Base-by-base conservation (phyloP, 2,888 invertebrate genomes). In the Argyresthia goedartella region DNA sequence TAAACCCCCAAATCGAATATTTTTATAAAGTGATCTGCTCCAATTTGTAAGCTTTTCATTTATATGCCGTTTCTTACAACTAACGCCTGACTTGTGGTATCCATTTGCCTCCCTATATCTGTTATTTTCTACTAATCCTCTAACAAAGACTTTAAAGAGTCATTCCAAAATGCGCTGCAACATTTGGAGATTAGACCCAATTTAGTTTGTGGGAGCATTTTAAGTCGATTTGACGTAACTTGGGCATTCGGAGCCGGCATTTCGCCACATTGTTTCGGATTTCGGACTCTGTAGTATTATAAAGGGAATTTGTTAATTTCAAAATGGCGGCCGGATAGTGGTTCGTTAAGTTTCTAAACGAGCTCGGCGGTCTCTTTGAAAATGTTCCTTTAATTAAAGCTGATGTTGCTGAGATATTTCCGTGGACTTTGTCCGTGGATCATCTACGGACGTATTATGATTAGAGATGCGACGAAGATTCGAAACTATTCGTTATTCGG, bases 81-180 rank as follows among this genome's bases (percentile, higher is more conserved):
- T 61, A 60, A 63, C 55, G 65, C 60, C 69, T 71, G 76, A 79
- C 78, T 81, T 78, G 79, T 66, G 78, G 78, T 74, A 74, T 81
- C 80, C 80, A 81, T 79, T 79, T 78, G 76, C 71, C 71, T 67
- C 67, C 74, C 80, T 81, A 81, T 81, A 78, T 78, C 71, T 77
- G 79, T 78, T 80, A 78, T 78, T 77, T 76, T 71, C 70, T 73
- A 64, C 79, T 80, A 80, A 81, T 81, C 79, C 78, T 72, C 68
- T 66, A 64, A 70, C 75, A 71, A 75, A 77, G 66, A 60, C 57
- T 8, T 51, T 45, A 42, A 6, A 2, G 1, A 1, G 1, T 35
- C 55, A 57, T 50, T 1, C 53, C 1, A 66, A 74, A 0, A 9
- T 0, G 13, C 0, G 0, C 0, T 57, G 55, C 67, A 9, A 49